Evolutionary conservation across 2,113 vertebrate species (phyloP).

Genomic region (Hylia prasina): DNA sequence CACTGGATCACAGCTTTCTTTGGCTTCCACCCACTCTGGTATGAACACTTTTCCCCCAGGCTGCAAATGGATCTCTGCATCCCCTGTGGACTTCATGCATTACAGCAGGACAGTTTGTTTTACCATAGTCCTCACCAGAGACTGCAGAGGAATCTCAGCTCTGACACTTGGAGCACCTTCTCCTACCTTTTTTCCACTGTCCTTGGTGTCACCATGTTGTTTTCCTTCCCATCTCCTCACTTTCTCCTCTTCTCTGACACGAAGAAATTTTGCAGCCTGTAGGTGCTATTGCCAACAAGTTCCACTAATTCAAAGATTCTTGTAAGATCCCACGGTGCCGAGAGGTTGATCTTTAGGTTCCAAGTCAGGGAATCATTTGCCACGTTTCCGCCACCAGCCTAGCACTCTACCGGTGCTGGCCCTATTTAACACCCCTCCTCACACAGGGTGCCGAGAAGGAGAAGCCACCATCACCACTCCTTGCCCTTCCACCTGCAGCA

Average conservation of each 20-base stretch:
- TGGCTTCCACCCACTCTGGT: background rate
- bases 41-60: background rate
- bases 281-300: background rate
- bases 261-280: fast-evolving
- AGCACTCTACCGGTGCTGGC: no score
- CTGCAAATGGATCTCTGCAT: background rate
- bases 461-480: no score
- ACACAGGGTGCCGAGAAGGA: fast-evolving
- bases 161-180: fast-evolving
- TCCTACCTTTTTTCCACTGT: background rate
- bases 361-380: fast-evolving
- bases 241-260: background rate
- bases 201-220: no score
- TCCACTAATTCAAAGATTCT: background rate
- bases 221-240: background rate
- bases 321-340: fast-evolving
- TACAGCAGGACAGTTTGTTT: background rate
- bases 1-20: background rate
- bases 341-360: background rate
- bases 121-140: background rate
- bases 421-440: no score
- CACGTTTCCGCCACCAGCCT: fast-evolving
- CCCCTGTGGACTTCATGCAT: no score
- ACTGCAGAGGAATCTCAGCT: background rate
- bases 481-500: background rate